Base-by-base conservation (phyloP, 2,888 invertebrate species). In the Geophilus truncorum region DNA sequence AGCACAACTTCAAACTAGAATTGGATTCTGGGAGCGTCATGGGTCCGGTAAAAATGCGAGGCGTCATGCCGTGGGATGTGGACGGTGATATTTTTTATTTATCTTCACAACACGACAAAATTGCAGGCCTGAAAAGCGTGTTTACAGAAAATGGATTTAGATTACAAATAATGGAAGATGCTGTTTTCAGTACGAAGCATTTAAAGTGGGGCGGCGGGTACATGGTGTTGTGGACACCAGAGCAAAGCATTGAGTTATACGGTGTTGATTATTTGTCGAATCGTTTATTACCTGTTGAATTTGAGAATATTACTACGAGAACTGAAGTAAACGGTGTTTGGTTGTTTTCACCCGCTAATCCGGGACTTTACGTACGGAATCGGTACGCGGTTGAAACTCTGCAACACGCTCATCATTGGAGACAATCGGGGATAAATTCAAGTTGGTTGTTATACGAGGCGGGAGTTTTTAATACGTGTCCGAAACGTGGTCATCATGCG, bases 41-140 rank as follows among this genome's bases (percentile, higher is more conserved):
- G 10, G 86, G 86, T 84, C 86, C 86, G n/a, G 85, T 86, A 15
- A 86, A 86, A 82, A 84, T 86, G 75, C 81, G 82, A 30, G 85
- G 84, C 78, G 83, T 85, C 78, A 82, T 86, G 23, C 86, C 86
- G 12, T 86, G 86, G 86, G 86, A 86, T 81, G 80, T 85, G 15
- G 86, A 86, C 82, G 85, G 84, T 7, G 86, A 86, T 81, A 81
- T 85, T 2, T 81, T 83, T 12, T 84, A 84, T 79, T 81, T 83
- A 4, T 82, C 84, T 6, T 79, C 81, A 23, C 84, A 84, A 76
- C 83, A 83, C 80, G 82, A 84, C 15, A 83, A 84, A 40, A 82
- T 85, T 25, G 76, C 57, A 12, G 82, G 79, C 10, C 77, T 83
- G 28, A 30, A 32, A 28, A 15, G 15, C n/a, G 28, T n/a, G 51